phyloP scores from a whole-genome alignment of 2,888 invertebrate species.

The Clistopyga incitator region DNA sequence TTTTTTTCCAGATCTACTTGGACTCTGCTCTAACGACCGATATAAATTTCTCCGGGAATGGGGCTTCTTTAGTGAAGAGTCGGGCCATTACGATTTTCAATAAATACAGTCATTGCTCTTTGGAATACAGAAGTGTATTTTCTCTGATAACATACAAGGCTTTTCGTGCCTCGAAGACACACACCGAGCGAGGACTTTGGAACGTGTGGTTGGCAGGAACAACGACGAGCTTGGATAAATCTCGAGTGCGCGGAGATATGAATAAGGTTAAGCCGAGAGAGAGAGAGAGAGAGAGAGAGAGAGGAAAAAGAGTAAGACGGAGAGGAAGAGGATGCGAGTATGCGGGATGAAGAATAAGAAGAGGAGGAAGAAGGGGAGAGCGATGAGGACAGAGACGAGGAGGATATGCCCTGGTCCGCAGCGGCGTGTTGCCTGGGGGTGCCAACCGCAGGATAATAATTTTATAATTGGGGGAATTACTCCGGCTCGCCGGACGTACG shows the following conservation, averaged over 20 bases:
- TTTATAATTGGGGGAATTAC: conserved; percentile 84
- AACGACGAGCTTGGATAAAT: conserved; percentile 32
- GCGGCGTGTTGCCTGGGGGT: conserved; percentile 82
- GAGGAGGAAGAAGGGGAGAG: conserved; percentile 66
- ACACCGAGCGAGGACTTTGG: conserved; percentile 1
- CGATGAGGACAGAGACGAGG: conserved; percentile 63
- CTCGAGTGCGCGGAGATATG: conserved; percentile 19
- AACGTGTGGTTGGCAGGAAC: conserved; percentile 11
- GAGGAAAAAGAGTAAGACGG: no score
- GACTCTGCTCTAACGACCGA: conserved; percentile 74
- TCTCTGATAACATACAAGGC: conserved; percentile 15
- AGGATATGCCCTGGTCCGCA: conserved; percentile 71
- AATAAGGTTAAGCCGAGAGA: conserved; percentile 11
- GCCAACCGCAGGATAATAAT: conserved; percentile 84
- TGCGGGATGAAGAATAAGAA: conserved; percentile 62
- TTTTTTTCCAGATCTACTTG: conserved; percentile 63
- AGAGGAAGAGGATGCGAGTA: conserved; percentile 15
- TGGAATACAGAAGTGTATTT: background rate
- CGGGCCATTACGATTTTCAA: background rate
- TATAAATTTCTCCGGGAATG: conserved; percentile 75
- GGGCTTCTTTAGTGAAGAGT: background rate
- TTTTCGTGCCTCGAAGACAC: conserved; percentile 15
- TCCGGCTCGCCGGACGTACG: conserved; percentile 80
- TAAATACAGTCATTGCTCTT: background rate
- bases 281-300: no score